Base-by-base conservation (phyloP, 2,888 invertebrate species). In the Lithophane ornitopus region DNA sequence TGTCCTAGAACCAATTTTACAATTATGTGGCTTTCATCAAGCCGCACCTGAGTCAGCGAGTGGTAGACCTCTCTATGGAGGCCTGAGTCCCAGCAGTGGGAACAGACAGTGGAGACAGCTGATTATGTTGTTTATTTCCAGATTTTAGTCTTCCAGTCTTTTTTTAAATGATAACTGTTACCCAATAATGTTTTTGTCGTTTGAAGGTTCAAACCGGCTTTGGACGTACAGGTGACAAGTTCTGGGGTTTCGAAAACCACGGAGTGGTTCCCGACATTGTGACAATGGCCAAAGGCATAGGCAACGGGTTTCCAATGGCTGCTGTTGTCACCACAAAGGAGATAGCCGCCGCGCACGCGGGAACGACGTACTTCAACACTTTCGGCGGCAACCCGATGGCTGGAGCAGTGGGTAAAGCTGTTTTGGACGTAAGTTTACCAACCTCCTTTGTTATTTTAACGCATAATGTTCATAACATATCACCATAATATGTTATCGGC, bases 161-260 rank as follows among this genome's bases (percentile, higher is more conserved):
- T 49, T 66, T 49, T 34, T 22, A 22, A 2, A 11, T 49, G 14
- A 0, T 49, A n/a, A 52, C 1, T 28, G 6, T 28, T 22, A 49
- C 14, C 28, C 41, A 19, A 39, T 39, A 41, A 9, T 26, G 22
- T 41, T 22, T 39, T 19, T 61, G 0, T 44, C 19, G 34, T 59
- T 62, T 78, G 11, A 41, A 87, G 98, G 99, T 99, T 0, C 99
- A 99, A 96, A 99, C 99, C 1, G 99, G 99, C 4, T 99, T 99
- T 91, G 99, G 99, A 0, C 97, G 99, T 78, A 98, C 99, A 0
- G 99, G 99, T 0, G 98, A 98, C 68, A 97, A 98, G 90, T 99
- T 98, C 95, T 99, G 99, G 99, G 99, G 99, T n/a, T 99, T 99
- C 92, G 97, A 99, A 94, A 97, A 97, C 26, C 99, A 99, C 91